phyloP scores from a whole-genome alignment of 2,113 vertebrate species.

The Dolichotis patagonum region DNA sequence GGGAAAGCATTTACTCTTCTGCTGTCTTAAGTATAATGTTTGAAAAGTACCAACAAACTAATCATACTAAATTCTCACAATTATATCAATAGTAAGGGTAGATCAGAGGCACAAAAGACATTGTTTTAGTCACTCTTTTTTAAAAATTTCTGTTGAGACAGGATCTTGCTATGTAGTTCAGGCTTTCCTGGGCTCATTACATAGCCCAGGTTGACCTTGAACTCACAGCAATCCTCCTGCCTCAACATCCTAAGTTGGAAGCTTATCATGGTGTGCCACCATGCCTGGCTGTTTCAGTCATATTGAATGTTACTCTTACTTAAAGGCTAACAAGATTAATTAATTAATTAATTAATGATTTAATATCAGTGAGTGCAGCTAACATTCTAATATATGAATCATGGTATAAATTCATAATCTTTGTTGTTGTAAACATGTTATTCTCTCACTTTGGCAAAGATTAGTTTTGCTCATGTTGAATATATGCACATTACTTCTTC shows the following conservation, averaged over 20 bases:
- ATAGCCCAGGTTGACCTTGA: neutral
- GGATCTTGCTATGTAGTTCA: neutral
- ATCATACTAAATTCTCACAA: neutral
- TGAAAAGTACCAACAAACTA: neutral
- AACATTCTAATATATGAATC: neutral
- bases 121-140: neutral
- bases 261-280: no score
- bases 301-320: neutral
- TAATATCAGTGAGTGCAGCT: neutral
- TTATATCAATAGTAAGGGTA: neutral
- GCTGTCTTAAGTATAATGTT: neutral
- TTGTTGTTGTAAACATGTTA: neutral
- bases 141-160: neutral
- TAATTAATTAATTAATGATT: conserved; percentile 12
- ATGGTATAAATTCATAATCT: neutral
- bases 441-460: neutral
- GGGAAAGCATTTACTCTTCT: neutral
- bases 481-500: neutral
- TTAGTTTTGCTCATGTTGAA: neutral
- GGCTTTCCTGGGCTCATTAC: neutral
- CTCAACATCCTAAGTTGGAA: no score
- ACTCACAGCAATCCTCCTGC: neutral
- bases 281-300: neutral
- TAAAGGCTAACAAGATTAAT: neutral
- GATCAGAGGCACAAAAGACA: neutral